Evolutionary conservation across 2,888 invertebrate species (phyloP), one percentile per base, ranked within the genome.

Genomic region (Drosophila pegasa): DNA sequence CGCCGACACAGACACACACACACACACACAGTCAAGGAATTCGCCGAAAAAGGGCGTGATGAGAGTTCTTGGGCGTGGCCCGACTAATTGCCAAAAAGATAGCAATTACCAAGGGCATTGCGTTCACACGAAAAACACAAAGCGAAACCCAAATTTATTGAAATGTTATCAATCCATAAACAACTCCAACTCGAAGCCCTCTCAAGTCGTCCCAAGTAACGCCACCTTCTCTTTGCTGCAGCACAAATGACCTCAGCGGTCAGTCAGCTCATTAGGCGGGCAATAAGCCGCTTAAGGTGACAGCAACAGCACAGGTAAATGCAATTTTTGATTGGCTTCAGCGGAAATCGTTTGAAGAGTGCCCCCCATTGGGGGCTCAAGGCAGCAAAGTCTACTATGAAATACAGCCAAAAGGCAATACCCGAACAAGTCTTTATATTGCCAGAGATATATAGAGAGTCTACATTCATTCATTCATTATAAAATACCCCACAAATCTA

Each of bases 221-320:
- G 50, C 56, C 59, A 48, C 68, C 63, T 67, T 59, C 51, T 29
- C 16, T 64, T 63, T 37, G 63, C 25, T 57, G 47, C 62, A 57
- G 41, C 71, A 41, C 45, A 47, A 66, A 51, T 65, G 68, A 66
- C 78, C 74, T 56, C 69, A 71, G 68, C 73, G 71, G 67, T 69
- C 62, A 72, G 62, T 48, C 61, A 71, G 69, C 75, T 78, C 81
- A 87, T 88, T 84, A 87, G 77, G 75, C 73, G 80, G 77, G 76
- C 80, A 71, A 75, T 88, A 89, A 89, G 78, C 88, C 27, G 88
- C 79, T 88, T 89, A 87, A 66, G 40, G 62, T 69, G 75, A 63
- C 76, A 76, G 67, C 58, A 67, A 59, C 64, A 60, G 14, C 41
- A 51, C 63, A 60, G 62, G 63, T 55, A 72, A 69, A 66, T 56